Evolutionary conservation across 2,113 vertebrate species (phyloP).

Genomic region (Notarius lentiginosus): DNA sequence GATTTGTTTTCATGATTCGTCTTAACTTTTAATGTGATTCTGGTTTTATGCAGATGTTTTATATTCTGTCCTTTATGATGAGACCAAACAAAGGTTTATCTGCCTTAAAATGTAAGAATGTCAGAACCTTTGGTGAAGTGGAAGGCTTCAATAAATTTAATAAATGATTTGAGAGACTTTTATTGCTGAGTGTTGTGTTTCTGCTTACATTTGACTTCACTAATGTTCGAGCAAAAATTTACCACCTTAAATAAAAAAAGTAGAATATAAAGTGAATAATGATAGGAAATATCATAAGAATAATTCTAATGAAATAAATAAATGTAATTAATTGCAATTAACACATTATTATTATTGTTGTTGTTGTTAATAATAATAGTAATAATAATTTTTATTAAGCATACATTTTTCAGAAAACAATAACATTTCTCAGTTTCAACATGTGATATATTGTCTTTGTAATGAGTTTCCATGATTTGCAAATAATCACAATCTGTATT

Average conservation of each 20-base stretch:
- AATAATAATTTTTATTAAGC: background rate
- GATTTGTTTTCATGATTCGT: background rate
- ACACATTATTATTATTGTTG: background rate
- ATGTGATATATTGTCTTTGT: no score
- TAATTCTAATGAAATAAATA: background rate
- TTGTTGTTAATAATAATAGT: background rate
- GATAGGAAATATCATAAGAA: background rate
- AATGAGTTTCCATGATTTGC: no score
- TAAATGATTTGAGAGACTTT: constrained; percentile 39
- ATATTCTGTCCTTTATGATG: background rate
- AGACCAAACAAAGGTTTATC: constrained; percentile 3
- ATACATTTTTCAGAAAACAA: no score
- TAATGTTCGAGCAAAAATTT: background rate
- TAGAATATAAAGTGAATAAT: background rate
- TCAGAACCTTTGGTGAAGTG: constrained; percentile 12
- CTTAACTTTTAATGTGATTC: background rate
- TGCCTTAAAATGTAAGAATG: background rate
- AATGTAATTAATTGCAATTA: background rate
- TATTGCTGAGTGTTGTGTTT: background rate
- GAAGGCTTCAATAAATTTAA: constrained; percentile 21
- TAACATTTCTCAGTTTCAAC: no score
- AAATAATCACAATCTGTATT: no score
- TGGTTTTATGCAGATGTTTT: background rate
- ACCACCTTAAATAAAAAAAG: background rate
- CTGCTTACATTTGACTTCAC: background rate